Base-by-base conservation (phyloP, 2,888 invertebrate genomes). In the Crossocerus cetratus region DNA sequence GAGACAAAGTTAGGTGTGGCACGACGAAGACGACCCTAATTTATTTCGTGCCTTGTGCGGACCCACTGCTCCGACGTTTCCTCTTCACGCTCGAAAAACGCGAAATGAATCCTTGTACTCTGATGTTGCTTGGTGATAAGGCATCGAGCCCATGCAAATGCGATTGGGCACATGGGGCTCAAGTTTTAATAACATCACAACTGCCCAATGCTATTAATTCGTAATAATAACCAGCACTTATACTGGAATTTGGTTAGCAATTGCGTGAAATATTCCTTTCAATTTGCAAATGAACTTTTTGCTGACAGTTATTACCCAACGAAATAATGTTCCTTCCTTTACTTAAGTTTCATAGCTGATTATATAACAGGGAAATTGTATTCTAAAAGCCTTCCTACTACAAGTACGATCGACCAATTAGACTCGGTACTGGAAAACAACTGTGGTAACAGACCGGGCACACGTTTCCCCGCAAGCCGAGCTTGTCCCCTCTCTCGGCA, bases 1-100 rank as follows among this genome's bases (percentile, higher is more conserved):
- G 59, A 56, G 53, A 57, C 49, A 49, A 49, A 16, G 49, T 49
- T 72, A 75, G 82, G 82, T 72, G 82, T 66, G 82, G 82, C 78
- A 71, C 59, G 66, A 54, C 76, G 71, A 65, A 66, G 78, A 72
- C 76, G 80, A 73, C 72, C 73, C 76, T 82, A 77, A 81, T 79
- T 81, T 67, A 66, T 65, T 61, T 53, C 61, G 45, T 55, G 69
- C 68, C 60, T 60, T 23, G 57, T 59, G 59, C 59, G 45, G 49
- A 16, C 49, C 49, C 49, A 32, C 58, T 68, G 68, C 74, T 69
- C 21, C 45, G 63, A 58, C 72, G 57, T 69, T 76, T 82, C 80
- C 82, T 78, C 58, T 78, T 76, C 76, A 80, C 82, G 81, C 75
- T 74, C 53, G 57, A 59, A 44, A 13, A 44, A 20, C 60, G 20